Evolutionary conservation across 2,888 invertebrate genomes (phyloP), one percentile per base, ranked within the genome.

Genomic region (Latrodectus hesperus): DNA sequence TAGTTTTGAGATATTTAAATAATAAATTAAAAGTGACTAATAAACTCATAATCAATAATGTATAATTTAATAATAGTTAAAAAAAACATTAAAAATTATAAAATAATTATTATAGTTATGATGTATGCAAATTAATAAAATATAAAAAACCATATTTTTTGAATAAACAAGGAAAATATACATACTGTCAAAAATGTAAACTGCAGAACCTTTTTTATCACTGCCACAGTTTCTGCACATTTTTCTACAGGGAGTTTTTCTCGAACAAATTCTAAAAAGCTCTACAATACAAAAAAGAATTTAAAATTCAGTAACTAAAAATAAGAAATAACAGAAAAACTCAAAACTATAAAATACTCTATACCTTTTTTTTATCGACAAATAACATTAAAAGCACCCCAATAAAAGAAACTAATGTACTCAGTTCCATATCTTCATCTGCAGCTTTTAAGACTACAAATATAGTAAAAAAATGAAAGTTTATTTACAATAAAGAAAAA

Each of bases 361-460:
- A 14, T 38, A 85, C 86, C 72, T 65, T 26, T 87, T 87, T 87
- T 11, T 76, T 82, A 14, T 77, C 75, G 76, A 87, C 81, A 60
- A 87, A 87, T 75, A 81, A 81, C 9, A 77, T 76, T 9, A 87
- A 17, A 10, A 87, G 67, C 9, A 87, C 73, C 55, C 81, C 71
- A 51, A 73, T 87, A 26, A 87, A 87, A 12, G 86, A 71, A 16
- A 82, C 86, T 72, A 87, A 72, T n/a, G 81, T 87, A 22, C 86
- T 87, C 65, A 81, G 73, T 65, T 87, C 86, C 81, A 87, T 81
- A 49, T 87, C 86, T 81, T 87, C 79, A 68, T 81, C 80, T 26
- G 86, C 81, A 51, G 81, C 76, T 72, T 80, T 64, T 26, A 81
- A 65, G 49, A 81, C 86, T 87, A 68, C 16, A 71, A 71, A 14